phyloP scores from a whole-genome alignment of 2,113 vertebrate genomes.

The Triplophysa siluroides region DNA sequence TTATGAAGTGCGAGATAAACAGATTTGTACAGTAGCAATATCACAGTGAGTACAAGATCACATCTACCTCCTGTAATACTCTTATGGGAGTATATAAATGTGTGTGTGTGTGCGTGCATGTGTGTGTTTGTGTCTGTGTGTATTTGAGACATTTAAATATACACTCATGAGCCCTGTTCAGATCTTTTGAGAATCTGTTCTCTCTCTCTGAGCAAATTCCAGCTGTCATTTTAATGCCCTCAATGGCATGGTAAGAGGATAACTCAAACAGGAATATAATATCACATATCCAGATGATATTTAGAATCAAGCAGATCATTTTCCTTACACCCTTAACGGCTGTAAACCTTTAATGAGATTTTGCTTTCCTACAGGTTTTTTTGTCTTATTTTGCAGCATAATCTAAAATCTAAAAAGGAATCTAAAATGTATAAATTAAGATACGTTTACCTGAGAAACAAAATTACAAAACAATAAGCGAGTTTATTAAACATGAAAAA shows the following conservation, averaged over 20 bases:
- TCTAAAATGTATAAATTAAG: no score
- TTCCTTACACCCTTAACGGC: no score
- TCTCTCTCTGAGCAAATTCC: not conserved
- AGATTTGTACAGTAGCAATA: slow-evolving; percentile 6
- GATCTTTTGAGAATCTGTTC: not conserved
- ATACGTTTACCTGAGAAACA: no score
- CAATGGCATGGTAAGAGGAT: not conserved
- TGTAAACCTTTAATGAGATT: no score
- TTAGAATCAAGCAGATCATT: no score
- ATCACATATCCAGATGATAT: not conserved
- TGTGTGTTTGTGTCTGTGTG: no score
- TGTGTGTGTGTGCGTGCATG: not conserved
- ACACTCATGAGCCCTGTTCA: not conserved
- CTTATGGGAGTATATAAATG: not conserved
- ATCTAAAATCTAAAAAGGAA: no score
- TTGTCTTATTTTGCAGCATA: no score
- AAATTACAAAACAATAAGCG: no score
- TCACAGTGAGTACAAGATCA: not conserved
- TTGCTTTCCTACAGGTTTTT: no score
- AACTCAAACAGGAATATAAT: not conserved
- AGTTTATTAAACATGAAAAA: no score
- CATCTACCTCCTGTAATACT: not conserved
- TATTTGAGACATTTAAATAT: slow-evolving; percentile 3
- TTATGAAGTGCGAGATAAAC: not conserved
- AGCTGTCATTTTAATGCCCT: slow-evolving; percentile 4